Conservation (phyloP, 2,888 invertebrate genomes). For the Archaeoteleia sp. region DNA sequence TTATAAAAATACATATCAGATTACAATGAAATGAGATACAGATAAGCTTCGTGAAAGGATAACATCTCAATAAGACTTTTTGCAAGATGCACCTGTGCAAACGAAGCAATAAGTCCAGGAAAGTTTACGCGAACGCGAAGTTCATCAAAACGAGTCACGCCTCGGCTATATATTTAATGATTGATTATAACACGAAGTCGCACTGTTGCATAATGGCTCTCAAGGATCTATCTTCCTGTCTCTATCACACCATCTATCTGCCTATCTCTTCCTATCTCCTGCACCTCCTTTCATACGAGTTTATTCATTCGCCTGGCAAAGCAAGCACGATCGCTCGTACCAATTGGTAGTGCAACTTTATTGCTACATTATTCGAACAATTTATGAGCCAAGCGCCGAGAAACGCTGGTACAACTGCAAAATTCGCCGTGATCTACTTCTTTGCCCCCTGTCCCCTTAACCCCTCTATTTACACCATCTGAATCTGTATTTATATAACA, state of each 20-base stretch:
- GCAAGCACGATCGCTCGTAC: slow-evolving; percentile 29
- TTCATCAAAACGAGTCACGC: slow-evolving; percentile 23
- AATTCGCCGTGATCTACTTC: not conserved
- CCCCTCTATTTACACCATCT: slow-evolving; percentile 15
- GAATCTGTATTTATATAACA: slow-evolving; percentile 22
- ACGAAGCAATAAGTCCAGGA: not conserved
- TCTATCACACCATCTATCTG: slow-evolving; percentile 1
- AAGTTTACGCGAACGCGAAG: slow-evolving; percentile 1
- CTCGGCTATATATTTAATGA: slow-evolving; percentile 18
- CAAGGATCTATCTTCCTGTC: slow-evolving; percentile 15
- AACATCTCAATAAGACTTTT: slow-evolving; percentile 16
- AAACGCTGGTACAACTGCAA: slow-evolving; percentile 1
- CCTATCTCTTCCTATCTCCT: not conserved
- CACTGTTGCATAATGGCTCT: slow-evolving; percentile 13
- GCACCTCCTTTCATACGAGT: slow-evolving; percentile 12
- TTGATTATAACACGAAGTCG: slow-evolving; percentile 16
- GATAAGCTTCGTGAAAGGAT: slow-evolving; percentile 6
- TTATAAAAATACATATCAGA: slow-evolving; percentile 3
- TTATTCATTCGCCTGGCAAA: slow-evolving; percentile 22
- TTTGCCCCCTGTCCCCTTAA: slow-evolving; percentile 9
- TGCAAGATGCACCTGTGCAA: too few relatives aligned
- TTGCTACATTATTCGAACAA: slow-evolving; percentile 42
- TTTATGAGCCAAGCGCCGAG: slow-evolving; percentile 23
- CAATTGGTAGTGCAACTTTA: slow-evolving; percentile 45
- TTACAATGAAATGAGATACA: slow-evolving; percentile 4